A percentile compares a stretch with the other conserved stretches of the same genome.
These are phyloP conservation scores for Lates japonicus DNA, from an alignment of 2,797 vertebrate genomes.

Conservation along the genomic window DNA sequence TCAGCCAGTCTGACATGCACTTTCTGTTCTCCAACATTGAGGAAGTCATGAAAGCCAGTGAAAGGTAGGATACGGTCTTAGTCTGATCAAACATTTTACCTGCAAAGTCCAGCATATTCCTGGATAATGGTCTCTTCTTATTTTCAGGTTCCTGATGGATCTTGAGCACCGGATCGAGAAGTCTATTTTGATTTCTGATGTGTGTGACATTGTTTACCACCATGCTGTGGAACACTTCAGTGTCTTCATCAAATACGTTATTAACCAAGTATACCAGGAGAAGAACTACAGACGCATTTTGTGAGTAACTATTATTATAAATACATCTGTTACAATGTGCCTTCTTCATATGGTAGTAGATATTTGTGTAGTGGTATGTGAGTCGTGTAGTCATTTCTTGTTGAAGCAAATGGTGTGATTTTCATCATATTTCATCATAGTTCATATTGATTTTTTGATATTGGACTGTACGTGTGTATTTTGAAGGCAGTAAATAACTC, in stretches of 20 bases:
- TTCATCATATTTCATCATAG: no score
- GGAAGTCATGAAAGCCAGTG: constrained; percentile 95
- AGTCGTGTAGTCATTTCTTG: background rate
- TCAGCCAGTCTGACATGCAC: constrained; percentile 95
- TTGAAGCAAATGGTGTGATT: background rate
- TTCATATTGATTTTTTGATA: background rate
- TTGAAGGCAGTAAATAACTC: background rate
- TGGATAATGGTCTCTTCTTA: constrained; percentile 8
- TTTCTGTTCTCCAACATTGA: constrained; percentile 98
- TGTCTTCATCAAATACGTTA: constrained; percentile 95
- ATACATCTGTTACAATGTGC: background rate
- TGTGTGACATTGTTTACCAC: constrained; percentile 93
- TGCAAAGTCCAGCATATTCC: background rate
- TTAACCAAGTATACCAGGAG: constrained; percentile 98
- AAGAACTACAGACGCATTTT: constrained; percentile 94
- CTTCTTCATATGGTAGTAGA: background rate
- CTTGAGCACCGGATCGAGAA: constrained; percentile 95
- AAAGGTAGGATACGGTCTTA: constrained; percentile 84
- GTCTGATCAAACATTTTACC: background rate
- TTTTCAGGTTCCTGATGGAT: constrained; percentile 92
- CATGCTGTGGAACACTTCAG: constrained; percentile 91
- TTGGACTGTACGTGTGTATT: background rate
- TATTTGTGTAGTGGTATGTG: background rate
- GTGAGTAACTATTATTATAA: constrained; percentile 85
- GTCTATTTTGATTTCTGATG: constrained; percentile 93